These are phyloP conservation scores for Nycticryphes semicollaris DNA, from an alignment of 2,113 vertebrate species.

Conservation along the genomic window DNA sequence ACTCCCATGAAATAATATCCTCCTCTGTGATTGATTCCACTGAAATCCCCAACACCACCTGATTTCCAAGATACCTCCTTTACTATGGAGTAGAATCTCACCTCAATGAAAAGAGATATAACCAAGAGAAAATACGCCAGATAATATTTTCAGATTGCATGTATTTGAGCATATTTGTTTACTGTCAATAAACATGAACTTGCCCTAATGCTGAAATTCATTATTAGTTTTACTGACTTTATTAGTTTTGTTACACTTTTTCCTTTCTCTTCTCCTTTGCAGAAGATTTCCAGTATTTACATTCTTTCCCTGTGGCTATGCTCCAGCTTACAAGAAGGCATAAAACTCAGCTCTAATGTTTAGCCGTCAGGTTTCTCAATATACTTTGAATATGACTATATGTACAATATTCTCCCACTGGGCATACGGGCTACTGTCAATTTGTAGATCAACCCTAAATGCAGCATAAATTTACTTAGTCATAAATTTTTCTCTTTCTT, in stretches of 20 bases:
- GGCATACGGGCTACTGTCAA: not conserved
- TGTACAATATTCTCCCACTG: not conserved
- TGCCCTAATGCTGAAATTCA: not conserved
- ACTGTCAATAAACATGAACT: not conserved
- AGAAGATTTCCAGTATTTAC: not conserved
- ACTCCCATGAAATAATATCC: not conserved
- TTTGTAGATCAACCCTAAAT: not conserved
- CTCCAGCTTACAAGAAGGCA: not conserved
- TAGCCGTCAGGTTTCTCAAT: not conserved
- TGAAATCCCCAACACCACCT: not conserved
- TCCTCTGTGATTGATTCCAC: accelerated
- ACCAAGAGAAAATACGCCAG: not conserved
- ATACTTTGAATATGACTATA: not conserved
- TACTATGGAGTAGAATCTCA: not conserved
- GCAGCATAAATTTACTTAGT: not conserved
- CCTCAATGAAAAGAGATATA: not conserved
- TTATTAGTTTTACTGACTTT: not conserved
- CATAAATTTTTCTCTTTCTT: not conserved
- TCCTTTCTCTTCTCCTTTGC: not conserved
- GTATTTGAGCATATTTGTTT: not conserved
- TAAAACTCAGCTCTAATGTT: not conserved
- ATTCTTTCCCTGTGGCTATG: not conserved
- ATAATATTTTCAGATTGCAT: not conserved
- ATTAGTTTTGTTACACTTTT: not conserved
- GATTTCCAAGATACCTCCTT: not conserved